Percentiles rank a stretch among this genome's conserved stretches.
Evolutionary conservation across 2,797 vertebrate genomes (phyloP).

Genomic region (Heliangelus exortis): DNA sequence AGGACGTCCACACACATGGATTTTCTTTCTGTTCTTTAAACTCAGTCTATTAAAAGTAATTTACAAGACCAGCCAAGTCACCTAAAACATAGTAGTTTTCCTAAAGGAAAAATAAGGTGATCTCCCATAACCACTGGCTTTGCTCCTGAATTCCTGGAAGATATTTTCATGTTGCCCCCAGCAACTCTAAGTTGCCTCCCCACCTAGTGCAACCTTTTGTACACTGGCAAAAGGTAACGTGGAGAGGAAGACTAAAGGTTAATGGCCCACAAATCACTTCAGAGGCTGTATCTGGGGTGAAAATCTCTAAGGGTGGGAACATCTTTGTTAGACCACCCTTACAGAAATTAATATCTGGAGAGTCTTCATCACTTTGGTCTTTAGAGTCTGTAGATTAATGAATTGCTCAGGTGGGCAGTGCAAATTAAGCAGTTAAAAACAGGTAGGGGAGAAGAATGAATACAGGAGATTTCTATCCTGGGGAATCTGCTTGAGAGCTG

Average conservation of each 20-base stretch:
- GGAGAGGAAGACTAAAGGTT: background rate
- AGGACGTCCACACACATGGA: background rate
- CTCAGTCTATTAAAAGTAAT: background rate
- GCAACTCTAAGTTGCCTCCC: background rate
- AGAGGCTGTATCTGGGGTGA: background rate
- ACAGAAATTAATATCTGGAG: background rate
- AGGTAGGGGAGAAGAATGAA: background rate
- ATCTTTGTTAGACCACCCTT: background rate
- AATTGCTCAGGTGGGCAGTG: background rate
- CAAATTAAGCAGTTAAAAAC: background rate
- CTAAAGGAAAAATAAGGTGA: background rate
- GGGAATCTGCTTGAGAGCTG: background rate
- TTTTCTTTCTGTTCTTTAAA: background rate
- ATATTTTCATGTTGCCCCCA: background rate
- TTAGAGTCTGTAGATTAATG: background rate
- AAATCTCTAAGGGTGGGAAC: background rate
- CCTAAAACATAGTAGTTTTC: background rate
- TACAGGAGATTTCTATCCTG: background rate
- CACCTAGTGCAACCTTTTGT: background rate
- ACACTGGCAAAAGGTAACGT: background rate
- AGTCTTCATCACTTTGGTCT: background rate
- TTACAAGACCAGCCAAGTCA: background rate
- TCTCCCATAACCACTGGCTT: background rate
- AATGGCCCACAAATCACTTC: background rate
- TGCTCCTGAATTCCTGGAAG: background rate